A percentile compares a stretch with the other conserved stretches of the same genome.
Evolutionary conservation across 2,113 vertebrate species (phyloP).

Genomic region (Hemiprocne comata): DNA sequence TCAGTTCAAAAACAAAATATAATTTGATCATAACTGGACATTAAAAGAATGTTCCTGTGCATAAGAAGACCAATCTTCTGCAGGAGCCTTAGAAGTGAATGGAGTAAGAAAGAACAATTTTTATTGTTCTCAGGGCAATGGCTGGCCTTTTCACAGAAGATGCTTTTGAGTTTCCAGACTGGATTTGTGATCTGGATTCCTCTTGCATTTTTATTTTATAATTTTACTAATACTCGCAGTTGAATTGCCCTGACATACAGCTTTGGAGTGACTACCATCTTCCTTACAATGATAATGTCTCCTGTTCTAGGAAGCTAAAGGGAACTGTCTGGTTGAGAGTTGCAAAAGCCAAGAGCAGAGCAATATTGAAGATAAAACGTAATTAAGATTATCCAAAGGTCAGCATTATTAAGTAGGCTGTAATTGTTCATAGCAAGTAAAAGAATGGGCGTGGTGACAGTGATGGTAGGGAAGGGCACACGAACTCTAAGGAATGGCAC

Average conservation of each 20-base stretch:
- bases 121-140: background rate
- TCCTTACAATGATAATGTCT: background rate
- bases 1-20: background rate
- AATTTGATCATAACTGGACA: background rate
- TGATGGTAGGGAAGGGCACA: background rate
- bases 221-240: background rate
- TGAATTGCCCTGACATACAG: background rate
- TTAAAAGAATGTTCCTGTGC: background rate
- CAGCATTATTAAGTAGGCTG: background rate
- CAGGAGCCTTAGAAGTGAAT: background rate
- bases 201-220: background rate
- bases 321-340: background rate
- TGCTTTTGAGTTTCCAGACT: background rate
- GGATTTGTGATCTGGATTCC: background rate
- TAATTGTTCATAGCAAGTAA: background rate
- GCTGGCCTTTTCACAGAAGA: background rate
- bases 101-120: background rate
- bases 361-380: background rate
- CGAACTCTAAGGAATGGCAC: background rate
- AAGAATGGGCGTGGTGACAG: accelerated
- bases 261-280: background rate
- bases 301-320: background rate
- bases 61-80: background rate
- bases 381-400: background rate
- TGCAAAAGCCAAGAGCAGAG: background rate